Conservation (phyloP, 2,797 vertebrate species). For the Sarcoramphus papa region DNA sequence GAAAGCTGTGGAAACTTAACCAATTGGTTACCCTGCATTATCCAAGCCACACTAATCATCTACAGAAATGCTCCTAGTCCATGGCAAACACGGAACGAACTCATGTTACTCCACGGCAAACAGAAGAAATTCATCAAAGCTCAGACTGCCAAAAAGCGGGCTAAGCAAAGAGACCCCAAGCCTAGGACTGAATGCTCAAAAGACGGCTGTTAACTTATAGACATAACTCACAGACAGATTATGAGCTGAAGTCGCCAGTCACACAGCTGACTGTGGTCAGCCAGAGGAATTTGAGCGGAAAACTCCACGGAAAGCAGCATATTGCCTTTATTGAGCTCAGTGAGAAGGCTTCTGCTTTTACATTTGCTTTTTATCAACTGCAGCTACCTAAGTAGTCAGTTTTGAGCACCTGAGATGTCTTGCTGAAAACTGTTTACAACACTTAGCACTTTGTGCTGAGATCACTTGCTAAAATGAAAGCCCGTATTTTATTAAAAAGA, state of each 20-base stretch:
- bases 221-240: background rate
- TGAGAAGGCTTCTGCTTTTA: background rate
- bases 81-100: accelerated
- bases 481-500: background rate
- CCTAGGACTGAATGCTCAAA: background rate
- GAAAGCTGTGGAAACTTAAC: background rate
- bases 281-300: background rate
- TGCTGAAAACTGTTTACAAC: slow-evolving; percentile 39
- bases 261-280: background rate
- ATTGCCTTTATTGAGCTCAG: background rate
- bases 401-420: slow-evolving; percentile 2
- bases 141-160: background rate
- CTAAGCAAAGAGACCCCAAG: background rate
- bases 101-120: accelerated
- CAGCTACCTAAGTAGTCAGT: background rate
- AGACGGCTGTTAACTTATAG: background rate
- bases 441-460: slow-evolving; percentile 13
- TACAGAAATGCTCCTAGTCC: background rate
- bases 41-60: background rate
- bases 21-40: background rate
- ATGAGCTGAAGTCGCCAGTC: background rate
- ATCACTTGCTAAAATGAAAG: background rate
- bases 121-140: background rate
- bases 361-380: background rate
- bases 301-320: background rate